These are phyloP conservation scores for Trogon melanurus DNA, from an alignment of 2,113 vertebrate species.

Conservation along the genomic window DNA sequence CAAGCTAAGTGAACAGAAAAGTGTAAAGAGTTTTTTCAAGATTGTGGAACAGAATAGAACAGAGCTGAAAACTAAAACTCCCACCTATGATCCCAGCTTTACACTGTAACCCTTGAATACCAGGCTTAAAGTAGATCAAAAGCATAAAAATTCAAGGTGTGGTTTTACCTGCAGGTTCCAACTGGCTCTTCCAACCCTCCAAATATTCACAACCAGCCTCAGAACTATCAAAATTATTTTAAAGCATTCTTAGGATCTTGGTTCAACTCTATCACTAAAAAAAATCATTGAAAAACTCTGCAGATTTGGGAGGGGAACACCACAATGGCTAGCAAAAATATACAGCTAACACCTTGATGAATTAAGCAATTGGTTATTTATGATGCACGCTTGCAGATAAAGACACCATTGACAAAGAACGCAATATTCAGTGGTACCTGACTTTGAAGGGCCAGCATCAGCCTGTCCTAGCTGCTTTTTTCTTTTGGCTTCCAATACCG, in stretches of 20 bases:
- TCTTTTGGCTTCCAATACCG: constrained; percentile 93
- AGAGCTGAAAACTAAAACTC: neutral
- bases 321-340: neutral
- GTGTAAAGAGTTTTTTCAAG: neutral
- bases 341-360: neutral
- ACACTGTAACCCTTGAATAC: neutral
- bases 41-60: neutral
- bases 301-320: neutral
- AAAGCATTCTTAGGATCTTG: neutral
- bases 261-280: neutral
- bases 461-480: constrained; percentile 83
- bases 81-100: neutral
- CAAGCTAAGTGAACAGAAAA: neutral
- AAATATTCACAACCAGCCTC: neutral
- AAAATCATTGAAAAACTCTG: neutral
- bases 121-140: neutral
- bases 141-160: neutral
- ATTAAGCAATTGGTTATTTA: neutral
- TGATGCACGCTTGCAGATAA: neutral
- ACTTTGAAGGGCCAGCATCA: constrained; percentile 67
- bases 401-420: neutral
- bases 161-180: neutral
- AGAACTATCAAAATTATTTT: neutral
- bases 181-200: neutral
- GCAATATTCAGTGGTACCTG: constrained; percentile 65